phyloP scores from a whole-genome alignment of 1,140 invertebrate species.

The Cotesia typhae region DNA sequence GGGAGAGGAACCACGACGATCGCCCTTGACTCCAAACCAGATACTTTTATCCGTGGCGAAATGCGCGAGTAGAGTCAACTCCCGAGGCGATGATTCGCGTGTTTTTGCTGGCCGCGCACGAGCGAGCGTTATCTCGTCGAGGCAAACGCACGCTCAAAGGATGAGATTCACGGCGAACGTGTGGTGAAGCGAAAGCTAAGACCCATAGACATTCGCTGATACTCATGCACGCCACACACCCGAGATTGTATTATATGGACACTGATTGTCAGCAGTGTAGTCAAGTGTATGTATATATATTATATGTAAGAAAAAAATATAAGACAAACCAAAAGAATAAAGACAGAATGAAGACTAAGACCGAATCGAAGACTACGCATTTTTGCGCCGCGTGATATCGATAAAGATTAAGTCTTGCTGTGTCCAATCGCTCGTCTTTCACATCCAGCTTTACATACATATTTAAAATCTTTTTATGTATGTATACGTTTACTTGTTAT shows the following conservation, averaged over 20 bases:
- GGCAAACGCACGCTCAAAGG: slow-evolving; percentile 16
- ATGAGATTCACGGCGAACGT: slow-evolving; percentile 12
- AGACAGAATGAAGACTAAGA: not conserved
- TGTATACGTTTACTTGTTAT: no score
- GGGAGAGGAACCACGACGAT: slow-evolving; percentile 27
- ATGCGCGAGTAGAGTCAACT: slow-evolving; percentile 12
- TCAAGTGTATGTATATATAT: not conserved
- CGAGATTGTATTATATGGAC: not conserved
- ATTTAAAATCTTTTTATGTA: not conserved
- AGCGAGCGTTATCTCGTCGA: slow-evolving; percentile 17
- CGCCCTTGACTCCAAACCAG: slow-evolving; percentile 18
- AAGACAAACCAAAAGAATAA: not conserved
- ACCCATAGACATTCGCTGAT: not conserved
- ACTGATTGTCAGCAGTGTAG: no score
- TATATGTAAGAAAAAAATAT: not conserved
- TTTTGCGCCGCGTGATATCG: slow-evolving; percentile 24
- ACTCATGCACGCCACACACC: not conserved
- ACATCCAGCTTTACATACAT: slow-evolving; percentile 2
- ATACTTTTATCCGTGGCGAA: slow-evolving; percentile 23
- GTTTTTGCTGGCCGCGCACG: slow-evolving; percentile 10
- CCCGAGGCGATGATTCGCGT: slow-evolving; percentile 15
- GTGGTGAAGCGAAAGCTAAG: slow-evolving; percentile 4
- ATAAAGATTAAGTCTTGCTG: slow-evolving; percentile 18
- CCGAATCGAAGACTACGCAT: not conserved
- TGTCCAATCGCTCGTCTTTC: not conserved